Conservation (phyloP, 2,797 vertebrate species). For the Bradypus variegatus region DNA sequence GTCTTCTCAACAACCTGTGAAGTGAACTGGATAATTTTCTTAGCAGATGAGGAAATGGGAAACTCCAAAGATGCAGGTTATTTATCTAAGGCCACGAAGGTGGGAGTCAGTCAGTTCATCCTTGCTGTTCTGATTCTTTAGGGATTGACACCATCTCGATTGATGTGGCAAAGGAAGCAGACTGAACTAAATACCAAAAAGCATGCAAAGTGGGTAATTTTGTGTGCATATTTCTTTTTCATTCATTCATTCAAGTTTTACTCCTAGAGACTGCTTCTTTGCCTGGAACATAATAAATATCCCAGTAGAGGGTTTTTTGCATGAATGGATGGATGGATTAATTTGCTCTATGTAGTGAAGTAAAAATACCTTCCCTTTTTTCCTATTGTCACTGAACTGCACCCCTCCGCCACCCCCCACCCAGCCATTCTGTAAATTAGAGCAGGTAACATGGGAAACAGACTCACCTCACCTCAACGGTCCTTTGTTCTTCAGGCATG, state of each 20-base stretch:
- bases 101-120: neutral
- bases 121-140: neutral
- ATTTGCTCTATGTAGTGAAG: neutral
- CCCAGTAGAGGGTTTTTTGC: neutral
- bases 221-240: neutral
- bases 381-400: neutral
- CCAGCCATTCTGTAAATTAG: neutral
- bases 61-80: neutral
- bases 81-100: neutral
- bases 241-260: neutral
- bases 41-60: neutral
- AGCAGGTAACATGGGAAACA: neutral
- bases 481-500: neutral
- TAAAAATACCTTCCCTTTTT: neutral
- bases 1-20: neutral
- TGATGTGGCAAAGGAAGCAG: neutral
- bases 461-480: neutral
- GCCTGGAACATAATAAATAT: neutral
- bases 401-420: neutral
- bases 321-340: neutral
- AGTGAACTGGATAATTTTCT: conserved; percentile 14
- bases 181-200: neutral
- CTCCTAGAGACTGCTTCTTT: neutral
- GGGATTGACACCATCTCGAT: neutral
- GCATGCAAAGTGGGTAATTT: neutral